A percentile compares a stretch with the other conserved stretches of the same genome.
Conservation (phyloP, 2,113 vertebrate genomes). For the Crotalus helleri region DNA sequence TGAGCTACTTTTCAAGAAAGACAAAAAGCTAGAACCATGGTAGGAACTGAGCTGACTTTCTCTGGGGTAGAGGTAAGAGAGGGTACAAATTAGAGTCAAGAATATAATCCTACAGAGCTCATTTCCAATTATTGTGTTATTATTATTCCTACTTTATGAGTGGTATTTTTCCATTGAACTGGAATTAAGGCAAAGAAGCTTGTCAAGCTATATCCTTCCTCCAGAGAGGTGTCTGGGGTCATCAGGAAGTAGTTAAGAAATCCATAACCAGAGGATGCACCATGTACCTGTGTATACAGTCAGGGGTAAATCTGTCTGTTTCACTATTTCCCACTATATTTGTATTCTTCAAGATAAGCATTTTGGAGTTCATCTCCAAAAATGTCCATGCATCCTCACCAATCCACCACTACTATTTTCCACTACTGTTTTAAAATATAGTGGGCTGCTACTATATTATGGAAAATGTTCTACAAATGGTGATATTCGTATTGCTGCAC, state of each 20-base stretch:
- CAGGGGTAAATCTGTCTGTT: neutral
- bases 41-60: neutral
- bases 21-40: neutral
- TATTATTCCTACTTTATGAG: neutral
- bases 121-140: neutral
- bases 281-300: neutral
- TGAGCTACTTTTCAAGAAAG: neutral
- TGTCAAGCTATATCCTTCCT: neutral
- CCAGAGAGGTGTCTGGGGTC: neutral
- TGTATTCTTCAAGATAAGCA: neutral
- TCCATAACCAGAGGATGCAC: neutral
- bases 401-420: neutral
- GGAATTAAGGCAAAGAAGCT: neutral
- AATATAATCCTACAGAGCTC: neutral
- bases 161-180: neutral
- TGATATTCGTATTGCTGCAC: conserved; percentile 21
- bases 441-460: neutral
- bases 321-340: neutral
- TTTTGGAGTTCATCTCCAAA: neutral
- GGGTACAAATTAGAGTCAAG: neutral
- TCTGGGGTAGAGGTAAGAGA: neutral
- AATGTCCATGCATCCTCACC: neutral
- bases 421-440: neutral
- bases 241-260: neutral
- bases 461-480: neutral